Evolutionary conservation across 2,113 vertebrate genomes (phyloP).

Genomic region (Anarrhichthys ocellatus): DNA sequence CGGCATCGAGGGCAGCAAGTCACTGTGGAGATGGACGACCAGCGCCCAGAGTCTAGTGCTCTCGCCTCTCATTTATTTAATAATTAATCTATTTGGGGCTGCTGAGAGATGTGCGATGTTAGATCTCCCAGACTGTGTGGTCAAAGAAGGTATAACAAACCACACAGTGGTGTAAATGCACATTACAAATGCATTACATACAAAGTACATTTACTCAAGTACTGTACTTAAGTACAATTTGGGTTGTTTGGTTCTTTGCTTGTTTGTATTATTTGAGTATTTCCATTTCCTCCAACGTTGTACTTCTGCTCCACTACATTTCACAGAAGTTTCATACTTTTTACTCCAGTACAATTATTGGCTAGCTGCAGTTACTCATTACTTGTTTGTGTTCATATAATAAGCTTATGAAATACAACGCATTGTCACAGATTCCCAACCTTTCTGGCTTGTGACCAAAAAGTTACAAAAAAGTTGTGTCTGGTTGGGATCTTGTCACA

Average conservation of each 20-base stretch:
- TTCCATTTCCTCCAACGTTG: neutral
- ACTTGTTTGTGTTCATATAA: neutral
- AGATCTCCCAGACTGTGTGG: conserved; percentile 13
- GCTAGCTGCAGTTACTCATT: neutral
- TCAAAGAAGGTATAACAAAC: conserved; percentile 23
- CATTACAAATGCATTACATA: neutral
- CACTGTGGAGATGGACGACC: conserved; percentile 27
- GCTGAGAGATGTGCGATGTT: conserved; percentile 30
- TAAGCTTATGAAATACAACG: neutral
- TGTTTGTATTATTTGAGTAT: neutral
- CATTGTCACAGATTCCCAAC: neutral
- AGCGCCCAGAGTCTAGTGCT: neutral
- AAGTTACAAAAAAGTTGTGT: neutral
- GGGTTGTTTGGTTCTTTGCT: neutral
- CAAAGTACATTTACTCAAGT: conserved; percentile 1
- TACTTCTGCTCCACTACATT: neutral
- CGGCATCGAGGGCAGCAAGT: conserved; percentile 4
- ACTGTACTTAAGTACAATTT: neutral
- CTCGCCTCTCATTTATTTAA: conserved; percentile 54
- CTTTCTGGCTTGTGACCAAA: neutral
- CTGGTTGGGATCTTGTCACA: too few species aligned
- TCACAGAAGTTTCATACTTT: neutral
- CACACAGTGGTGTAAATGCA: neutral
- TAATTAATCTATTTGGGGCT: conserved; percentile 51
- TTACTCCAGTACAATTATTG: neutral